Conservation (phyloP, 1,140 invertebrate species). For the Anastrepha obliqua region DNA sequence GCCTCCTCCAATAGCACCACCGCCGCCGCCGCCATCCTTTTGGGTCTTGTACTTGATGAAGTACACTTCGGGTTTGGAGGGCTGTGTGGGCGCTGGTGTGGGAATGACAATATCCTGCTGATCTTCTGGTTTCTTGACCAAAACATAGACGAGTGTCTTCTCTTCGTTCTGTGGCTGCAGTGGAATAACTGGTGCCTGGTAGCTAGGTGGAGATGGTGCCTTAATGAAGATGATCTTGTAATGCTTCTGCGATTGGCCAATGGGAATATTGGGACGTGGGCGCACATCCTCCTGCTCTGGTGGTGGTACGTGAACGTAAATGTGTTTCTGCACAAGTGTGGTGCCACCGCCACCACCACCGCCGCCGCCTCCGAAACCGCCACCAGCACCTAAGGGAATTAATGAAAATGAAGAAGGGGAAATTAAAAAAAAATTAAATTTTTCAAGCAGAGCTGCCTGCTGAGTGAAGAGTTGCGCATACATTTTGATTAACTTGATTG, state of each 20-base stretch:
- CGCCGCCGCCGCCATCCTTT: conserved; percentile 76
- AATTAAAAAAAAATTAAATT: background rate
- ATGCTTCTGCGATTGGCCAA: conserved; percentile 84
- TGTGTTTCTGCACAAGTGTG: conserved; percentile 84
- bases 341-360: conserved; percentile 75
- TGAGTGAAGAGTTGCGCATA: no score
- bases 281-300: conserved; percentile 82
- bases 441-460: no score
- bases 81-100: conserved; percentile 84
- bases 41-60: conserved; percentile 91
- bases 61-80: conserved; percentile 90
- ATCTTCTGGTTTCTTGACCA: conserved; percentile 90
- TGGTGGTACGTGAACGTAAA: conserved; percentile 87
- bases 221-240: conserved; percentile 94
- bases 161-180: conserved; percentile 87
- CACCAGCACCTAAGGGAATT: conserved; percentile 59
- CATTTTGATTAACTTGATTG: no score
- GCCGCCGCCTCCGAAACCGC: conserved; percentile 66
- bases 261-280: conserved; percentile 76
- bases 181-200: conserved; percentile 84
- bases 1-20: conserved; percentile 64
- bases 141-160: conserved; percentile 92
- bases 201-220: conserved; percentile 85
- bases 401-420: background rate
- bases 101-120: conserved; percentile 85